Evolutionary conservation across 2,797 vertebrate species (phyloP).

Genomic region (Odontamblyopus rebecca): DNA sequence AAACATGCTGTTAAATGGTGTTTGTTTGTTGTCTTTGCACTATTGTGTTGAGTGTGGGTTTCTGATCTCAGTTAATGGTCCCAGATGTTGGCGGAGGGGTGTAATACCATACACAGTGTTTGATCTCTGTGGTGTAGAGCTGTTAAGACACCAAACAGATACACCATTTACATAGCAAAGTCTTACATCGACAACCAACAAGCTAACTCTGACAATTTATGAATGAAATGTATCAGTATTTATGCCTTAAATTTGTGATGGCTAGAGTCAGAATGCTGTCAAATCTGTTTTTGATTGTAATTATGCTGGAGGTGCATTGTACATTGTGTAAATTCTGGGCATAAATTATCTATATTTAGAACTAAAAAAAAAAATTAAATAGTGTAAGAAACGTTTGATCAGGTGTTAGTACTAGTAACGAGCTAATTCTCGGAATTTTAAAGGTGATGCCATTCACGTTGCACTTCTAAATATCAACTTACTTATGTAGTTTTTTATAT

Average conservation of each 20-base stretch:
- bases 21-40: conserved; percentile 62
- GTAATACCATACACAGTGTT: conserved; percentile 53
- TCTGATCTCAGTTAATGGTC: conserved; percentile 64
- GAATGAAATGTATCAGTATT: not conserved
- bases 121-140: conserved; percentile 50
- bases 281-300: not conserved
- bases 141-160: conserved; percentile 56
- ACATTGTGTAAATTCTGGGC: not conserved
- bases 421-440: not conserved
- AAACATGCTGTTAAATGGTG: conserved; percentile 41
- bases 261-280: not conserved
- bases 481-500: no score
- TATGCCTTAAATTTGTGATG: not conserved
- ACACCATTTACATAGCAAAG: not conserved
- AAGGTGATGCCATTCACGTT: not conserved
- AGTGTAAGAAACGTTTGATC: not conserved
- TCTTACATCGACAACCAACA: not conserved
- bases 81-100: conserved; percentile 70
- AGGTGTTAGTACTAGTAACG: not conserved
- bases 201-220: not conserved
- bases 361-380: not conserved
- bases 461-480: no score
- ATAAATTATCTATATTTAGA: not conserved
- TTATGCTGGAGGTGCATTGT: not conserved
- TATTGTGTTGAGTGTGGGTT: conserved; percentile 61